Conservation (phyloP, 2,797 vertebrate species). For the Sebastes baramenuke region DNA sequence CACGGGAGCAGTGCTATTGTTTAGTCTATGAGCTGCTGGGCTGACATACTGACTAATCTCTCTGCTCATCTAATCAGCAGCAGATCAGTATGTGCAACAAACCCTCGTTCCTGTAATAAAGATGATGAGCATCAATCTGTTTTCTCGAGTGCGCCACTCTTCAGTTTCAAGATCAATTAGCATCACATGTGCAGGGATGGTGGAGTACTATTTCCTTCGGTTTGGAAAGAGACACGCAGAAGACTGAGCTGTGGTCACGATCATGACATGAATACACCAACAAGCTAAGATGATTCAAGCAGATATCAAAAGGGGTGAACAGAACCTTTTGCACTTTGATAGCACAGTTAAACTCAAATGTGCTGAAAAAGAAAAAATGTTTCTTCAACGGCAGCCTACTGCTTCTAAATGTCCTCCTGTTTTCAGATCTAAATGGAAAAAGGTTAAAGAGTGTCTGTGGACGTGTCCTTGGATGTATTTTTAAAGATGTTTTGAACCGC, state of each 20-base stretch:
- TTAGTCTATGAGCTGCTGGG: background rate
- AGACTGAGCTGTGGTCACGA: background rate
- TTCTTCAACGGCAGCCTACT: background rate
- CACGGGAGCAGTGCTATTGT: background rate
- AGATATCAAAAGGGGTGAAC: background rate
- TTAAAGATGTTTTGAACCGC: background rate
- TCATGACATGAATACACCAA: background rate
- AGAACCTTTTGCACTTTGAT: background rate
- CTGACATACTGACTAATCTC: constrained; percentile 19
- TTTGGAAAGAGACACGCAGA: background rate
- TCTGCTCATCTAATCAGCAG: constrained; percentile 38
- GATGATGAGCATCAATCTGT: constrained; percentile 50
- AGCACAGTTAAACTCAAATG: background rate
- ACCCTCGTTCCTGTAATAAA: constrained; percentile 33
- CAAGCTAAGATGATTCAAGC: background rate
- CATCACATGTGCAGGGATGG: background rate
- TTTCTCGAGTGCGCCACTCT: constrained; percentile 47
- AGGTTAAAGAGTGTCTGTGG: background rate
- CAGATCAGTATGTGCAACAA: constrained; percentile 41
- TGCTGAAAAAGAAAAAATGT: background rate
- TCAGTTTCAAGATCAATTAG: constrained; percentile 60
- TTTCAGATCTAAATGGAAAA: background rate
- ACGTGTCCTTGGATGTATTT: constrained; percentile 7
- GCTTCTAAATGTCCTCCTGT: background rate
- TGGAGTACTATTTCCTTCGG: background rate